Conservation (phyloP, 2,888 invertebrate genomes). For the Athalia circularis region DNA sequence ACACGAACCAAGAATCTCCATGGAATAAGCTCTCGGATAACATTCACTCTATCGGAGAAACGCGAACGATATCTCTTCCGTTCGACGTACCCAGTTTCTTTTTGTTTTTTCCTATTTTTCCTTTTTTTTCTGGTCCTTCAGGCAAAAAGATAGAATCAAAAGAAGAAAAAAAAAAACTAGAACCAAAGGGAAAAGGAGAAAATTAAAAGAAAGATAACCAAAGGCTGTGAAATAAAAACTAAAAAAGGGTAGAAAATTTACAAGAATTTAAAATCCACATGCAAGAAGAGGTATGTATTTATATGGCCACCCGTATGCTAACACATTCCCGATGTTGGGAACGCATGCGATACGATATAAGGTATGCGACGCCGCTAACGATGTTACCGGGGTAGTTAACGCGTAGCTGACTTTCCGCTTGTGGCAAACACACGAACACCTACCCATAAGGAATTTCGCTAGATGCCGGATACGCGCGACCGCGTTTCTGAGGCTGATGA, state of each 20-base stretch:
- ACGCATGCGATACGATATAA: slow-evolving; percentile 65
- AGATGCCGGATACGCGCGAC: neutral
- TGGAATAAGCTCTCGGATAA: slow-evolving; percentile 40
- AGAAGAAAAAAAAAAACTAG: slow-evolving; percentile 21
- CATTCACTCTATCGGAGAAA: slow-evolving; percentile 50
- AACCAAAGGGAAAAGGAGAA: slow-evolving; percentile 10
- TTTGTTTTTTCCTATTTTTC: slow-evolving; percentile 13
- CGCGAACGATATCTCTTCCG: slow-evolving; percentile 48
- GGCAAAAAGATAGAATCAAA: neutral
- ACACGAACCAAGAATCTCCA: slow-evolving; percentile 58
- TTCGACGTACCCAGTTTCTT: slow-evolving; percentile 29
- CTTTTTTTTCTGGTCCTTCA: slow-evolving; percentile 37
- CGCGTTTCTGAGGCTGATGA: slow-evolving; percentile 29
- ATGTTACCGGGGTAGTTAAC: slow-evolving; percentile 61
- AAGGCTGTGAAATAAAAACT: no score
- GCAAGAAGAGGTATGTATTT: no score
- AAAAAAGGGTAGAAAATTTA: no score
- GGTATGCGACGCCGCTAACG: slow-evolving; percentile 68
- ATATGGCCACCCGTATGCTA: slow-evolving; percentile 53
- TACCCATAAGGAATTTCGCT: slow-evolving; percentile 66
- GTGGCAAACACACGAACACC: slow-evolving; percentile 54
- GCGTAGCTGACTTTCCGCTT: slow-evolving; percentile 52
- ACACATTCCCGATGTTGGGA: slow-evolving; percentile 64
- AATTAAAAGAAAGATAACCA: no score
- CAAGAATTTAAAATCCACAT: no score